Evolutionary conservation across 2,797 vertebrate species (phyloP), one percentile per base, ranked within the genome.

Genomic region (Sebastolobus altivelis): DNA sequence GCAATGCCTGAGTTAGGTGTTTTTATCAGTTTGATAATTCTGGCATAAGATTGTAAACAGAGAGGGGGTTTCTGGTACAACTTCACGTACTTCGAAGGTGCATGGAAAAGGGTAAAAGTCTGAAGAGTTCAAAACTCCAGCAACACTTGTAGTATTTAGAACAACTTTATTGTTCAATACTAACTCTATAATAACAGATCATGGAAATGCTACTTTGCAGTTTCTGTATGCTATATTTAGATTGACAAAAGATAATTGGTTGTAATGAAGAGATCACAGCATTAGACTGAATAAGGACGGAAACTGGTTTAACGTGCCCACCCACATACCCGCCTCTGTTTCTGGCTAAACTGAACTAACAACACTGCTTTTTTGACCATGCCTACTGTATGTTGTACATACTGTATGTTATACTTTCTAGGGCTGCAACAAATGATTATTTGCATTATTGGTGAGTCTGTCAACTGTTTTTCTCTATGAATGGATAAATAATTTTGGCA

Each of bases 1-100:
- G 1, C 9, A 69, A 11, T 43, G 25, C 5, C 9, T 0, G 20
- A 68, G n/a, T 18, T 8, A 18, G 7, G 12, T 54, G 2, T 72
- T 61, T 62, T 71, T 73, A 79, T 75, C n/a, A 68, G 27, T 61
- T 6, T 60, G 8, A 62, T 74, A 22, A 37, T 59, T 65, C 8
- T 52, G 25, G 25, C 58, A 54, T 27, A 29, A 72, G 27, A 52
- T 40, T 22, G 8, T 56, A 27, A 37, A 55, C 18, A 29, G n/a
- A 14, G 35, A 25, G 10, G 10, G 31, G 6, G 60, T 61, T n/a
- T 61, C 60, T 35, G 18, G 60, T 18, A 60, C 59, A 13, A 25
- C 11, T 56, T 27, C 5, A 29, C 56, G 2, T 20, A 49, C 46
- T 49, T 49, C 31, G 16, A 31, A 16, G 12, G 11, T 29, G 14